Percentiles rank a stretch among this genome's conserved stretches.
These are phyloP conservation scores for Agrochola macilenta DNA, from an alignment of 2,888 invertebrate genomes.

Conservation along the genomic window DNA sequence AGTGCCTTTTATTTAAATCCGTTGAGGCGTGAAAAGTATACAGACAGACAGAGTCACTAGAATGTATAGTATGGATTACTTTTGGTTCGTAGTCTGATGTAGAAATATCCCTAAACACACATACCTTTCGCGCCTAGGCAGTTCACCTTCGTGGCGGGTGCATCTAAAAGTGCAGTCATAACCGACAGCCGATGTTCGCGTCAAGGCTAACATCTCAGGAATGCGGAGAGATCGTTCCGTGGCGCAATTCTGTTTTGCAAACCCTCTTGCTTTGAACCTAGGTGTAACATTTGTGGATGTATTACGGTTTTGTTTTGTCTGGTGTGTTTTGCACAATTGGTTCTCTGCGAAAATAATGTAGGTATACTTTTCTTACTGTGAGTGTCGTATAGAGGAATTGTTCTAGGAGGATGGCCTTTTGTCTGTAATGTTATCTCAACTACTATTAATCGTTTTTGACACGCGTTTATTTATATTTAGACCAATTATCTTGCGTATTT, in stretches of 20 bases:
- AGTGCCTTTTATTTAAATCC: neutral
- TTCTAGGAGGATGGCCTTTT: neutral
- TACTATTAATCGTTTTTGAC: neutral
- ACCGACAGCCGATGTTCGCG: conserved; percentile 51
- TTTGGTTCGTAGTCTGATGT: conserved; percentile 7
- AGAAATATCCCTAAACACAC: conserved; percentile 42
- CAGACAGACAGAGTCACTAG: neutral
- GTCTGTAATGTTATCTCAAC: neutral
- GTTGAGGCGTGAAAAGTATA: neutral
- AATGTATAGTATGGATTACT: neutral
- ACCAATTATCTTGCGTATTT: neutral
- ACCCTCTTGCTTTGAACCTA: conserved; percentile 59
- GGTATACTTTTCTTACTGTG: neutral
- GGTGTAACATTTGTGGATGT: conserved; percentile 40
- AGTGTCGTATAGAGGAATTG: neutral
- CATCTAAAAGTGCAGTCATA: conserved; percentile 65
- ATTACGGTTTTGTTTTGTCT: conserved; percentile 25
- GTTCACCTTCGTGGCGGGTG: conserved; percentile 62
- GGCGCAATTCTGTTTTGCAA: conserved; percentile 67
- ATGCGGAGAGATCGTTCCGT: conserved; percentile 68
- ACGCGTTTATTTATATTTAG: neutral
- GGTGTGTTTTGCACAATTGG: neutral
- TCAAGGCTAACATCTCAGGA: conserved; percentile 68
- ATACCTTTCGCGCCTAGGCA: conserved; percentile 45
- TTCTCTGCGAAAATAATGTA: neutral